Base-by-base conservation (phyloP, 2,888 invertebrate genomes). In the Ectobius pallidus region DNA sequence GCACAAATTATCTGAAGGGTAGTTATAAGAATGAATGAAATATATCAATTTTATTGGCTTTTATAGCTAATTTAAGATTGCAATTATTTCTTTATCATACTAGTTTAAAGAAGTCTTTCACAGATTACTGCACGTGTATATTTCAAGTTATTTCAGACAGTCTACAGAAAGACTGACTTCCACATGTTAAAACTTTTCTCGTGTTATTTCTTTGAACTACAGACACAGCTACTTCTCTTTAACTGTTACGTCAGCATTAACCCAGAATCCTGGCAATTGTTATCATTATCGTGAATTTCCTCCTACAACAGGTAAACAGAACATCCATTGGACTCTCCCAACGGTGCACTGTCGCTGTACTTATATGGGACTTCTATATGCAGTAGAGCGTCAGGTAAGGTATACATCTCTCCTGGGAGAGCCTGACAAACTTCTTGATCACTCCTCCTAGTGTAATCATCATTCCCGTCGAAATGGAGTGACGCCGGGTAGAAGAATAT, bases 391-490 rank as follows among this genome's bases (percentile, higher is more conserved):
- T 14, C 32, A 58, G 58, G 58, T 58, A 58, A 25, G 32, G 25
- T 58, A 58, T 32, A 73, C 72, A 42, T 46, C 69, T 63, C 72
- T 61, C 69, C 34, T 16, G 69, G 63, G 72, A 34, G 34, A 11
- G 27, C 67, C 32, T 11, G 69, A 46, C 68, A 68, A 73, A 73
- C 46, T 73, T 73, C 73, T 67, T 73, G 68, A 73, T 73, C 73
- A 70, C 71, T 46, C 73, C 70, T 71, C 44, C 44, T 52, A 70
- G 73, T 70, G 49, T 73, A 73, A 73, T 73, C 73, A 73, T 61
- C 73, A 70, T 68, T 70, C 70, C 70, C 58, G 67, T 55, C 61
- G 71, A 70, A 73, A 70, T 52, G 46, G 68, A 52, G 67, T 70
- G 70, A 69, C 61, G 73, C 67, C n/a, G 67, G 27, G 52, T 22